Base-by-base conservation (phyloP, 2,888 invertebrate genomes). In the Selenia dentaria region DNA sequence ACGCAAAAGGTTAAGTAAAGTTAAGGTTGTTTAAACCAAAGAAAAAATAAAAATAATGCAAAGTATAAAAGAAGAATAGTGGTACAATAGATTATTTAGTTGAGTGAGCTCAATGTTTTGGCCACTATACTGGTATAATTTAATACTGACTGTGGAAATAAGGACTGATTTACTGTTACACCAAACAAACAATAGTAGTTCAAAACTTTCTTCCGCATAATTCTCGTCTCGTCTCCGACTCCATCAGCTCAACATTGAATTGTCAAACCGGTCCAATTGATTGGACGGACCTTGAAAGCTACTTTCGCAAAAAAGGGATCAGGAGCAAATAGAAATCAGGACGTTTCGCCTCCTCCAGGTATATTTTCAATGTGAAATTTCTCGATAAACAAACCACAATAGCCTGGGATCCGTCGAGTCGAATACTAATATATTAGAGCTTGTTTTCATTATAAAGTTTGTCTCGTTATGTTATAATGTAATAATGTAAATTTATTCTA, bases 331-430 rank as follows among this genome's bases (percentile, higher is more conserved):
- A 74, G 60, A 64, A 74, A 73, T 70, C 71, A 66, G 44, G 51
- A 33, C 27, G 43, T 44, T 51, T 49, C 34, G 31, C 35, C 33
- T 49, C 36, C 31, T 27, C 8, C 51, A 51, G 64, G 71, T 70
- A 65, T 72, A 74, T 70, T 68, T 68, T 62, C 70, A 68, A 67
- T 69, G 69, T 63, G 70, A 73, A 72, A 74, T 77, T 76, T 71
- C 73, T 71, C 73, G 69, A 74, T 74, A 77, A 75, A 76, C 70
- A 77, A 74, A 64, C 72, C 74, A 68, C 75, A 75, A 74, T 75
- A 70, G 69, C 69, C 59, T 50, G 42, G 43, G 53, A 57, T 46
- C 38, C 43, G 52, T 45, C 62, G 67, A 62, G 63, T 67, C 67
- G 75, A 69, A 77, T 77, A 75, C 76, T 74, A 73, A 76, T 72